Conservation (phyloP, 2,113 vertebrate species). For the Haemorhous mexicanus region DNA sequence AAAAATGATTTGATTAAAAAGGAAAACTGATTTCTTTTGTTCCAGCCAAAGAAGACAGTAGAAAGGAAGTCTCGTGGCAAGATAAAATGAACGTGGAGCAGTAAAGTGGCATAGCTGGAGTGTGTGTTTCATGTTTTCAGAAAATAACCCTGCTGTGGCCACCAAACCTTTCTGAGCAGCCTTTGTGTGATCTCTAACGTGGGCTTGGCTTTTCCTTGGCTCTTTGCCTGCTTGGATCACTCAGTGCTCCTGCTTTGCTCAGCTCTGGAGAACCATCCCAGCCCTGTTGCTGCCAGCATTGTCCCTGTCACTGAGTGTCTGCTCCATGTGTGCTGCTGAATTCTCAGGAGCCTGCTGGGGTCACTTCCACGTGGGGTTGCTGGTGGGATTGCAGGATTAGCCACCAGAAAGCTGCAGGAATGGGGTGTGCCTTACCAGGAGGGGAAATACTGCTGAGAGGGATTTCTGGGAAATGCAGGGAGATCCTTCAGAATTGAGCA, state of each 20-base stretch:
- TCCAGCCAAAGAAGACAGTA: conserved; percentile 71
- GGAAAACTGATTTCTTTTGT: conserved; percentile 56
- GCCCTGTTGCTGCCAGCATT: neutral
- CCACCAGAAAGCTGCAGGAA: neutral
- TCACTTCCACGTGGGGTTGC: neutral
- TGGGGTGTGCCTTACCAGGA: neutral
- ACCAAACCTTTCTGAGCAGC: neutral
- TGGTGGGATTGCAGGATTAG: neutral
- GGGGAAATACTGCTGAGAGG: too few relatives aligned
- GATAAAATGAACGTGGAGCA: conserved; percentile 59
- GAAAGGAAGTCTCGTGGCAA: conserved; percentile 64
- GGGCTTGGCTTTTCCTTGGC: conserved; percentile 25
- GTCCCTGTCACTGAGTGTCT: neutral
- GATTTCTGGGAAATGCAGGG: neutral
- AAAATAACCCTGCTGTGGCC: conserved; percentile 21
- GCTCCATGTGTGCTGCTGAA: neutral
- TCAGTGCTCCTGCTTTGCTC: conserved; percentile 31
- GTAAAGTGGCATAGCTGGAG: conserved; percentile 39
- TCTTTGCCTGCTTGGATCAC: conserved; percentile 3
- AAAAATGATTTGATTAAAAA: conserved; percentile 18
- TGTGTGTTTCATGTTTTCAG: conserved; percentile 34
- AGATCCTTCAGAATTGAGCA: neutral
- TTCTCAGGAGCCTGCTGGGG: neutral
- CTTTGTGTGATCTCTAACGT: neutral
- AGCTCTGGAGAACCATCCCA: neutral